Conservation (phyloP, 1,140 invertebrate species). For the Idris sp. region DNA sequence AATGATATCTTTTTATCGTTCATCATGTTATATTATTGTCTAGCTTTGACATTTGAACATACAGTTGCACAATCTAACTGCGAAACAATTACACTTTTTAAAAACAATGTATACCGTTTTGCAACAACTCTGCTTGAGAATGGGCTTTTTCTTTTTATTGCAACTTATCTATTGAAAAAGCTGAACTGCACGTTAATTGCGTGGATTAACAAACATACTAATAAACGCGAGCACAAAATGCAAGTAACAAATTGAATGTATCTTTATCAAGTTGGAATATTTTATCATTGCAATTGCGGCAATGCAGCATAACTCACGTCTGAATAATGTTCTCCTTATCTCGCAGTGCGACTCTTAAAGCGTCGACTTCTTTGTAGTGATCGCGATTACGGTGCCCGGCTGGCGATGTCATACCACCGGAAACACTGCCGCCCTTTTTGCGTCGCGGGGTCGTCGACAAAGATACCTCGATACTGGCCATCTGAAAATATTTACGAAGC, state of each 20-base stretch:
- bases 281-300: conserved; percentile 25
- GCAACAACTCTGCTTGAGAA: too few species aligned
- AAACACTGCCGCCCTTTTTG: conserved; percentile 80
- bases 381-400: conserved; percentile 75
- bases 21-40: too few species aligned
- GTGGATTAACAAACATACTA: not conserved
- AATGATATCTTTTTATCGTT: too few species aligned
- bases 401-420: conserved; percentile 75
- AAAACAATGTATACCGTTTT: too few species aligned
- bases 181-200: not conserved
- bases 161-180: too few species aligned
- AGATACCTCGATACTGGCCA: conserved; percentile 91
- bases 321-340: conserved; percentile 91
- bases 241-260: conserved; percentile 20
- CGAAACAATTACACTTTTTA: too few species aligned
- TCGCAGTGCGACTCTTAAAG: conserved; percentile 83
- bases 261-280: conserved; percentile 15
- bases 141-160: too few species aligned
- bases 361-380: conserved; percentile 83
- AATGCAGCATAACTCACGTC: conserved; percentile 75
- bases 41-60: too few species aligned
- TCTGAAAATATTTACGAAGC: conserved; percentile 78
- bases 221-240: not conserved
- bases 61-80: too few species aligned
- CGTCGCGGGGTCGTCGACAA: conserved; percentile 83